Percentiles rank a stretch among this genome's conserved stretches.
Evolutionary conservation across 2,888 invertebrate genomes (phyloP).

Genomic region (Philereme transversata): DNA sequence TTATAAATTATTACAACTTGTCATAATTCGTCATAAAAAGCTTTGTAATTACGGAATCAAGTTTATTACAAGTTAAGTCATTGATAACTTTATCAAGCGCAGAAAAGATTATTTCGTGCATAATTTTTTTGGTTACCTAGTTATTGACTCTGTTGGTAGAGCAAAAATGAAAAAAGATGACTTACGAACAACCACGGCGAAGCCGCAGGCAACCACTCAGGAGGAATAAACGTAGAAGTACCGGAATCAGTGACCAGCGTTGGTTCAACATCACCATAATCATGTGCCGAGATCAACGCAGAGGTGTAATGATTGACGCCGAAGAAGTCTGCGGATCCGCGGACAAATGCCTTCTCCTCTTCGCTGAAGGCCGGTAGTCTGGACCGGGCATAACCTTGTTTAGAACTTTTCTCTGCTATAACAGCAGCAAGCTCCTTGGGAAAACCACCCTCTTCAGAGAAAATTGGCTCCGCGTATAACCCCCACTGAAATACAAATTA

Average conservation of each 20-base stretch:
- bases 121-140: too few species aligned
- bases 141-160: too few species aligned
- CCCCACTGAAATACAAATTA: constrained; percentile 60
- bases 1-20: too few species aligned
- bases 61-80: too few species aligned
- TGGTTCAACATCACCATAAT: constrained; percentile 27
- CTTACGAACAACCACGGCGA: constrained; percentile 61
- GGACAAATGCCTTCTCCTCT: constrained; percentile 59
- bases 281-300: constrained; percentile 45
- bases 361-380: constrained; percentile 73
- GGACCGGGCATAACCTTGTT: constrained; percentile 68
- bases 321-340: constrained; percentile 65
- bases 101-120: too few species aligned
- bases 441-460: constrained; percentile 77
- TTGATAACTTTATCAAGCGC: too few species aligned
- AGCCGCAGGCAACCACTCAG: constrained; percentile 54
- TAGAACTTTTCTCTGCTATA: constrained; percentile 69
- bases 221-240: constrained; percentile 38
- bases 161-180: constrained; percentile 2
- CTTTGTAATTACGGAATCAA: too few species aligned
- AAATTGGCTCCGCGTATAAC: constrained; percentile 77
- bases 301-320: constrained; percentile 88
- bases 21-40: too few species aligned
- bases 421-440: constrained; percentile 72
- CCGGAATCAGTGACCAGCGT: constrained; percentile 50